A percentile compares a stretch with the other conserved stretches of the same genome.
Conservation (phyloP, 2,797 vertebrate species). For the Euthynnus affinis region DNA sequence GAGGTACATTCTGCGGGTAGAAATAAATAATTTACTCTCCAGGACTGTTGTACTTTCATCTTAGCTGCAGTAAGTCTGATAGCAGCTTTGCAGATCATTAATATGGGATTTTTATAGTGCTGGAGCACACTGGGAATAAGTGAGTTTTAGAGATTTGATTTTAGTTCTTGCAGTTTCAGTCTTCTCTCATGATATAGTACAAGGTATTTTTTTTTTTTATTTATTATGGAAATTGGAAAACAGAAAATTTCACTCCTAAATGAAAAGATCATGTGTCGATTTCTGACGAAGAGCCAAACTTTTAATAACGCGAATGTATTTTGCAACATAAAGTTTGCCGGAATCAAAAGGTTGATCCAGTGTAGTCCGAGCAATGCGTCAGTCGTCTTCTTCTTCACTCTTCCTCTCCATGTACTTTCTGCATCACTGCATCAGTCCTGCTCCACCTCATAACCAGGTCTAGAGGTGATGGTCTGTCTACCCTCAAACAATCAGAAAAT, state of each 20-base stretch:
- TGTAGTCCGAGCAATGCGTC: not conserved
- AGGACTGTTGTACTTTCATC: constrained; percentile 21
- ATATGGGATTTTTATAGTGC: constrained; percentile 2
- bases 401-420: not conserved
- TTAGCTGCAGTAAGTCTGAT: not conserved
- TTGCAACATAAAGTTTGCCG: not conserved
- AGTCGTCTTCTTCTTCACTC: not conserved
- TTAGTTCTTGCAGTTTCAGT: not conserved
- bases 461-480: constrained; percentile 29
- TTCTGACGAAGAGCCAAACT: not conserved
- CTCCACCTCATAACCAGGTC: constrained; percentile 17
- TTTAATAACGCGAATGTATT: not conserved
- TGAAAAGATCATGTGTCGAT: not conserved
- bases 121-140: not conserved
- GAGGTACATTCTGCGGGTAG: not conserved
- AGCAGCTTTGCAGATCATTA: constrained; percentile 10
- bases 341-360: not conserved
- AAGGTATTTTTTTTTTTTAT: not conserved
- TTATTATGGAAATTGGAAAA: not conserved
- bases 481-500: constrained; percentile 33
- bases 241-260: not conserved
- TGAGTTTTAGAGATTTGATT: constrained; percentile 5
- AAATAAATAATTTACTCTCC: constrained; percentile 16
- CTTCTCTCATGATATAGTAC: not conserved
- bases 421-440: not conserved